Base-by-base conservation (phyloP, 1,140 invertebrate species). In the Drosophila ficusphila region DNA sequence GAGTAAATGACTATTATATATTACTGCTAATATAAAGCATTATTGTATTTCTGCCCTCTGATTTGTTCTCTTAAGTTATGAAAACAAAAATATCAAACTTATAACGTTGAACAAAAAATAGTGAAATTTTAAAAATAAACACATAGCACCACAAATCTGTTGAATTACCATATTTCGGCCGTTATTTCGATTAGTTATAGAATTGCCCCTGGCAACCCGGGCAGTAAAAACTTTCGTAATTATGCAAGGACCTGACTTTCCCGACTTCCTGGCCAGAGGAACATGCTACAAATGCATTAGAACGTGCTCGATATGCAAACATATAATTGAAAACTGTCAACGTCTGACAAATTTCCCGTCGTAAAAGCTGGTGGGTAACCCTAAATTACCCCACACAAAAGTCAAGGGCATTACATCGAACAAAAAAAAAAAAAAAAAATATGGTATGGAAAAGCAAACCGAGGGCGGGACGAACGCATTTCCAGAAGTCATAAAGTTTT, bases 251-350 rank as follows among this genome's bases (percentile, higher is more conserved):
- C 54, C 53, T 61, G 29, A 39, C 60, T 44, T 44, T 36, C 19
- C 21, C 14, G 53, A 23, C 51, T 47, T 47, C 25, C 25, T 47
- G 25, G 4, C 44, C 21, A 11, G 12, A 23, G 23, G 14, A 44
- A 72, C 68, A 72, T 72, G 69, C 68, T 33, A 72, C 21, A 41
- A 52, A 53, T 38, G 23, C 64, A 76, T 76, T 76, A 64, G 46
- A 57, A 44, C 31, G 12, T 23, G 46, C 54, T 46, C 49, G 58
- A 72, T 61, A 74, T 76, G 64, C 65, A 60, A 71, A 54, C 57
- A 52, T 42, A 49, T 82, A 82, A 82, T 82, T 83, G 74, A 82
- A 82, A 82, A 83, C 79, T 82, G 79, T 82, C 79, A 82, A 48
- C 79, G 70, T 79, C 44, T 60, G 71, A 79, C 62, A 54, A 68